A percentile compares a stretch with the other conserved stretches of the same genome.
Evolutionary conservation across 2,888 invertebrate species (phyloP).

Genomic region (Laothoe populi): DNA sequence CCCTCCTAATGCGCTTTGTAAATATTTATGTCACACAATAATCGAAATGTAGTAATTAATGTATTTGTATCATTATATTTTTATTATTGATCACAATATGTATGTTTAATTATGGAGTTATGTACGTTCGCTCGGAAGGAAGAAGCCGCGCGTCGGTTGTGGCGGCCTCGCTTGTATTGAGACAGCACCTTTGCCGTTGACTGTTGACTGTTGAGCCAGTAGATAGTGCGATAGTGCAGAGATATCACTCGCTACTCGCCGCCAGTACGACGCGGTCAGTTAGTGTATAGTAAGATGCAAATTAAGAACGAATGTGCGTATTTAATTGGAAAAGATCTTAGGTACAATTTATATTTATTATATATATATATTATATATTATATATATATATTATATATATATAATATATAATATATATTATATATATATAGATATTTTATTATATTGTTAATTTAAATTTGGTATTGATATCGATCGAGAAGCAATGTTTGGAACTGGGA

Average conservation of each 20-base stretch:
- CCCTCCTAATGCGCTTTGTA: constrained; percentile 81
- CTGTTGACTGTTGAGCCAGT: constrained; percentile 54
- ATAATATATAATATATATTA: no score
- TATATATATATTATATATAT: no score
- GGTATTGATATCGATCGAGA: constrained; percentile 81
- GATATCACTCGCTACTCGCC: constrained; percentile 12
- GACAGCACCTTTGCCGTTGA: constrained; percentile 41
- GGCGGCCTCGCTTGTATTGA: constrained; percentile 39
- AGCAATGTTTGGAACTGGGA: constrained; percentile 77
- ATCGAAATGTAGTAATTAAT: constrained; percentile 82
- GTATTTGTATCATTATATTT: constrained; percentile 85
- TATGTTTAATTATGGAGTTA: constrained; percentile 74
- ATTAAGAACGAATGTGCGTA: constrained; percentile 74
- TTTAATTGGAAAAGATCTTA: constrained; percentile 82
- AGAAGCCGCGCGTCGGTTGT: constrained; percentile 33
- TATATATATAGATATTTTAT: constrained; percentile 83
- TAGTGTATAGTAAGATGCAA: constrained; percentile 74
- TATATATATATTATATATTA: no score
- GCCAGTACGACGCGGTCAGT: constrained; percentile 43
- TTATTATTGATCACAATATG: constrained; percentile 83
- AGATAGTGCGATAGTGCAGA: constrained; percentile 53
- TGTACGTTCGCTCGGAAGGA: constrained; percentile 62
- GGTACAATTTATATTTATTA: no score
- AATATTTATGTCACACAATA: constrained; percentile 84
- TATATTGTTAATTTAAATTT: constrained; percentile 84